Base-by-base conservation (phyloP, 2,797 vertebrate species). In the Graptemys geographica region DNA sequence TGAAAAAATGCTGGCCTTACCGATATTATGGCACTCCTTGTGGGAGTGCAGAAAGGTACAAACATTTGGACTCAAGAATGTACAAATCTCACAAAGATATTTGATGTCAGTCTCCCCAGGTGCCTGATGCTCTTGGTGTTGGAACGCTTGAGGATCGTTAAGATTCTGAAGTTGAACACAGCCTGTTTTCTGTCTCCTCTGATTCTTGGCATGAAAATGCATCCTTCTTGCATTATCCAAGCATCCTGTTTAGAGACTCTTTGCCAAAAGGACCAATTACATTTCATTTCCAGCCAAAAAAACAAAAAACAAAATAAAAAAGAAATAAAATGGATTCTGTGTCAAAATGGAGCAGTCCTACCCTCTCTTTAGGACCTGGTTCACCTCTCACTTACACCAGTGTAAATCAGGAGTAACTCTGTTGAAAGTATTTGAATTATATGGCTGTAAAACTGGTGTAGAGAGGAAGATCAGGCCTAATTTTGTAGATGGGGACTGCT, bases 181-280 rank as follows among this genome's bases (percentile, higher is more conserved):
- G 84, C 56, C 94, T 57, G 90, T 1, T 91, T 85, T 74, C 87
- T 59, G 15, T 80, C 65, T 79, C 79, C 55, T 62, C 87, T 81
- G 6, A 0, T 33, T 79, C 8, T 6, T 25, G 83, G 87, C 80
- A 84, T 87, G 83, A 76, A 33, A 79, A 1, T 47, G 44, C 92
- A 95, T 95, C 94, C 93, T 87, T 83, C 95, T 93, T 0, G 85
- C 90, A 95, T 95, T 96, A 96, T 6, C 25, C 21, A 0, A 1
- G 28, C 87, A 95, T 95, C 95, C 96, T 95, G 96, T 95, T 87
- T 84, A 89, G 57, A 6, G 81, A 86, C 53, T 0, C 33, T 21
- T 0, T 94, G 93, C 89, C 95, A 90, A 78, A 11, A 74, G 1
- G 84, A 88, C 93, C 91, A 3, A 90, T 83, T 81, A 51, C 65